Conservation (phyloP, 2,113 vertebrate species). For the Ranitomeya imitator region DNA sequence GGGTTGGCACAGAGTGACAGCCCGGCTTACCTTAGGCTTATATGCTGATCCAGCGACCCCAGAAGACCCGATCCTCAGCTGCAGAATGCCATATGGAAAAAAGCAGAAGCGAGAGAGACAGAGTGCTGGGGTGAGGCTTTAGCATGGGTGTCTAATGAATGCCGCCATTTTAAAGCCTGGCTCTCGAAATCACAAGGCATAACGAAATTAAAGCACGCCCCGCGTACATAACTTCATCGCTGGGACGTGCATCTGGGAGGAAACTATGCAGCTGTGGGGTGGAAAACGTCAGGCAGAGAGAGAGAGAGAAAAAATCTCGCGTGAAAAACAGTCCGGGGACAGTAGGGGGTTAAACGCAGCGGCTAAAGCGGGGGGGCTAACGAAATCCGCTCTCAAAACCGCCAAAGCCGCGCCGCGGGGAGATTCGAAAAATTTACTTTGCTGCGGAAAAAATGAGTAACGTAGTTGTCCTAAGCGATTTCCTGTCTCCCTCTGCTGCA, state of each 20-base stretch:
- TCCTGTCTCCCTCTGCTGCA: conserved; percentile 44
- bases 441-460: background rate
- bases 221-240: conserved; percentile 65
- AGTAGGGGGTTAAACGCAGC: background rate
- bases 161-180: conserved; percentile 72
- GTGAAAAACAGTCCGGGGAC: background rate
- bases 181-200: conserved; percentile 66
- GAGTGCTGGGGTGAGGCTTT: conserved; percentile 61
- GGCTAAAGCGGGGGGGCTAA: background rate
- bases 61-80: conserved; percentile 59
- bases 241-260: conserved; percentile 62
- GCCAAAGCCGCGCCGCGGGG: background rate
- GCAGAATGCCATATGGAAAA: conserved; percentile 65
- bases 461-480: background rate
- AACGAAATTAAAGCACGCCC: conserved; percentile 68
- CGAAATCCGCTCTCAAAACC: background rate
- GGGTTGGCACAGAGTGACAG: background rate
- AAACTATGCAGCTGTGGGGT: conserved; percentile 59
- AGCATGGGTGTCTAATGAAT: conserved; percentile 65
- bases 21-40: conserved; percentile 64
- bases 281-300: conserved; percentile 60
- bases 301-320: conserved; percentile 8
- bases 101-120: conserved; percentile 62
- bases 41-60: conserved; percentile 56
- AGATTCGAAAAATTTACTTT: background rate